Evolutionary conservation across 1,140 invertebrate species (phyloP).

Genomic region (Leptinotarsa lineolata): DNA sequence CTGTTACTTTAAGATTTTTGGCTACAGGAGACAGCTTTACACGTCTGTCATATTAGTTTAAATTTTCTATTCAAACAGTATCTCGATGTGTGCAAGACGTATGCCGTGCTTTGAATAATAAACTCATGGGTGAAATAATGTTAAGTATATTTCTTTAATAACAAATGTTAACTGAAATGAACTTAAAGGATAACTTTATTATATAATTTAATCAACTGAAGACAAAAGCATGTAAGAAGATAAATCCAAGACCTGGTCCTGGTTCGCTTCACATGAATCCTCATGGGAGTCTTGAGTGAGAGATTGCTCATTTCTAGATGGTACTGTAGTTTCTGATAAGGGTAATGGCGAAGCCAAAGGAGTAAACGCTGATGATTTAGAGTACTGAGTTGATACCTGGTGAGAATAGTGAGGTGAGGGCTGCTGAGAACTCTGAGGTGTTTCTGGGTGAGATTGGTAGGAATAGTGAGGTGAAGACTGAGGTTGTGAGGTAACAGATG

Average conservation of each 20-base stretch:
- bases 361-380: conserved; percentile 1
- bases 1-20: conserved; percentile 47
- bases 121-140: conserved; percentile 14
- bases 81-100: conserved; percentile 37
- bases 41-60: conserved; percentile 48
- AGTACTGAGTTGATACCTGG: background rate
- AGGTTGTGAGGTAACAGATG: conserved; percentile 1
- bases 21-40: conserved; percentile 44
- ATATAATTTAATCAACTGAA: no score
- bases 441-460: conserved; percentile 13
- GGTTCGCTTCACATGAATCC: background rate
- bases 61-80: conserved; percentile 45
- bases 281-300: no score
- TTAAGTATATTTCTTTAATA: background rate
- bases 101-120: conserved; percentile 15
- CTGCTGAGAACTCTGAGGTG: no score
- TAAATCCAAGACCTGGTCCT: background rate
- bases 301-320: no score
- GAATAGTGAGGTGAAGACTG: conserved; percentile 17
- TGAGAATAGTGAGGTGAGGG: no score
- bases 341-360: no score
- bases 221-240: no score
- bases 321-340: no score
- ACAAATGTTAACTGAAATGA: no score
- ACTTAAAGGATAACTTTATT: no score